Percentiles rank a stretch among this genome's conserved stretches.
phyloP scores from a whole-genome alignment of 2,888 invertebrate species.

The Drosophila eohydei region DNA sequence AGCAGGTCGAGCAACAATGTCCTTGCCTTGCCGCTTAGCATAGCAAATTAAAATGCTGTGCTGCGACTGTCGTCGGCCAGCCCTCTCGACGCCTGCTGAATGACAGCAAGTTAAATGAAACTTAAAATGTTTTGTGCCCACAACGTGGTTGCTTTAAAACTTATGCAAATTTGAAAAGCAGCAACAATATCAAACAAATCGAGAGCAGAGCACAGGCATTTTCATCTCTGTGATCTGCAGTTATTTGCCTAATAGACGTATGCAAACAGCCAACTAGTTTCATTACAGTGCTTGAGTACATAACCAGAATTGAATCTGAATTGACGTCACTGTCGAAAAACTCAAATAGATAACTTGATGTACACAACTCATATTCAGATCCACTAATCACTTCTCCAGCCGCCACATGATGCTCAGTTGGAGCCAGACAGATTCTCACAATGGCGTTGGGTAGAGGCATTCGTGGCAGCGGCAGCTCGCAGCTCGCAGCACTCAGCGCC shows the following conservation, averaged over 20 bases:
- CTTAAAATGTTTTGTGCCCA: constrained; percentile 51
- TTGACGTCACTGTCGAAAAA: not conserved
- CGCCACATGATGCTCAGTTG: not conserved
- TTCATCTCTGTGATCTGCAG: not conserved
- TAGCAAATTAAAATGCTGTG: constrained; percentile 68
- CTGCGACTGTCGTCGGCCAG: constrained; percentile 16
- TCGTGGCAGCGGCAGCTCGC: not conserved
- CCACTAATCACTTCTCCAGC: constrained; percentile 23
- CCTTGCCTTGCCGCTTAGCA: constrained; percentile 38
- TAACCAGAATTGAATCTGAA: not conserved
- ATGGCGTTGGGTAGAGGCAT: constrained; percentile 19
- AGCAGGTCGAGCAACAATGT: constrained; percentile 34
- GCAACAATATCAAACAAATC: constrained; percentile 5
- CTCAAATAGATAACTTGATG: constrained; percentile 7
- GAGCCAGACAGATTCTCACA: constrained; percentile 19
- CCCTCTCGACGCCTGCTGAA: constrained; percentile 38
- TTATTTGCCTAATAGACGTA: not conserved
- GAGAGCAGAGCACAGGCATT: constrained; percentile 2
- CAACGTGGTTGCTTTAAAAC: constrained; percentile 17
- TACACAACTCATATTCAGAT: constrained; percentile 5
- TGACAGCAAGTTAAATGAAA: constrained; percentile 53
- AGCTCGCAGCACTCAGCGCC: constrained; percentile 18
- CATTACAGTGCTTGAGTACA: not conserved
- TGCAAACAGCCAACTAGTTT: not conserved
- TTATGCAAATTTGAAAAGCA: constrained; percentile 6